Base-by-base conservation (phyloP, 1,140 invertebrate species). In the Dolichoris vasculosae region DNA sequence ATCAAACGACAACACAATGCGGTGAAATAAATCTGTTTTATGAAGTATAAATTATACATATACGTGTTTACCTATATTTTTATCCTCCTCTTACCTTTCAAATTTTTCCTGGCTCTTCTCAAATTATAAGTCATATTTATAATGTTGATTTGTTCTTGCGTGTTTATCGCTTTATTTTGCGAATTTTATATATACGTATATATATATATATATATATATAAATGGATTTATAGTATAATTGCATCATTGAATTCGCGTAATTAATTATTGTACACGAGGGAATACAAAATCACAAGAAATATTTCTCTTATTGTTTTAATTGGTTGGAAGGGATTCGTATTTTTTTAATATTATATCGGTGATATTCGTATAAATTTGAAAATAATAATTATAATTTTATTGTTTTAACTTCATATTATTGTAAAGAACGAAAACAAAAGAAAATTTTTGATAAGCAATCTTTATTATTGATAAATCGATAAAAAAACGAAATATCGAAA, bases 1-100 rank as follows among this genome's bases (percentile, higher is more conserved):
- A 48, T 76, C 59, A 59, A 80, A 73, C 83, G 64, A 75, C 63
- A 67, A 43, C n/a, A 77, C 82, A 64, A 83, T 76, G 55, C 82
- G 73, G n/a, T 81, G 26, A 64, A 86, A 86, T 86, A 86, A 86
- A 86, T 86, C 79, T 86, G 59, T 82, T 86, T 82, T 82, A 86
- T 77, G 64, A 77, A 82, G 79, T 55, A 82, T 79, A 86, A 82
- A 86, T 84, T 84, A 84, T 55, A 78, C 30, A 30, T 55, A 73
- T 40, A 78, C 51, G 20, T 59, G 51, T 78, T 30, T 78, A 59
- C n/a, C 51, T 78, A 17, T 23, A 40, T 78, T 78, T 78, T 78
- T 78, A 78, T 51, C 13, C 40, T 43, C 38, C 13, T 20, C 67
- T 40, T 40, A 30, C 20, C 67, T 71, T 71, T 73, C 38, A 40